phyloP scores from a whole-genome alignment of 2,113 vertebrate species.

The Pygoscelis adeliae region DNA sequence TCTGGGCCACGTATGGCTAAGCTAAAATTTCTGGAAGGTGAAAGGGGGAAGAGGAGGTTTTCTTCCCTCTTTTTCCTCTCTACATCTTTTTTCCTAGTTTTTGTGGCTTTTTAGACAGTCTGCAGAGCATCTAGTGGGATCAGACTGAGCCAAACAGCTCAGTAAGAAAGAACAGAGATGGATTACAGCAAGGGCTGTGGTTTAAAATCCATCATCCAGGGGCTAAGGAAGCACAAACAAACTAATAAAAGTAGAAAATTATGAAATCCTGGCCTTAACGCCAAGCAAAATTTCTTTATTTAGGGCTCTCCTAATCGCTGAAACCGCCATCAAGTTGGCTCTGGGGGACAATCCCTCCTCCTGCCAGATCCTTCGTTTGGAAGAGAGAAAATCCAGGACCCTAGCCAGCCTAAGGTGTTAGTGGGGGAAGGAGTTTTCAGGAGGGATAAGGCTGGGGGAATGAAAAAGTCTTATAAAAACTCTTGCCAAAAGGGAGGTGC shows the following conservation, averaged over 20 bases:
- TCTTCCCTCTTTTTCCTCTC: not conserved
- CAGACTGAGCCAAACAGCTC: not conserved
- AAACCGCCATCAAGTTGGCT: slow-evolving; percentile 33
- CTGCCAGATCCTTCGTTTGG: slow-evolving; percentile 13
- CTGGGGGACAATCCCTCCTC: not conserved
- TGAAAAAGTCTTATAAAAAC: not conserved
- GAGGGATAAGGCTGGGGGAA: not conserved
- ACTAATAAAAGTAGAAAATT: slow-evolving; percentile 61
- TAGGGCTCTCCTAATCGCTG: slow-evolving; percentile 1
- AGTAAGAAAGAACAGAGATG: slow-evolving; percentile 17
- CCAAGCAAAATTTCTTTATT: slow-evolving; percentile 35
- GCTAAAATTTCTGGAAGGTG: slow-evolving; percentile 33
- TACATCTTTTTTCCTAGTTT: not conserved
- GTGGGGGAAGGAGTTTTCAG: slow-evolving; percentile 16
- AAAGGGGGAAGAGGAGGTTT: not conserved
- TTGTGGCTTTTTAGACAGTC: slow-evolving; percentile 9
- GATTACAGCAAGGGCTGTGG: slow-evolving; percentile 18
- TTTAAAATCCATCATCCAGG: slow-evolving; percentile 29
- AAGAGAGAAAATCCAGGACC: slow-evolving; percentile 27
- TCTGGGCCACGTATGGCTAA: not conserved
- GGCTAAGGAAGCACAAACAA: slow-evolving; percentile 59
- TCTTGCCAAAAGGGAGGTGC: slow-evolving; percentile 14
- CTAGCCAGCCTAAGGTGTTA: slow-evolving; percentile 51
- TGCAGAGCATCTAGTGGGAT: not conserved
- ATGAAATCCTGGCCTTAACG: not conserved